These are phyloP conservation scores for Caenorhabditis remanei DNA, from an alignment of 1,140 invertebrate species.

Conservation along the genomic window DNA sequence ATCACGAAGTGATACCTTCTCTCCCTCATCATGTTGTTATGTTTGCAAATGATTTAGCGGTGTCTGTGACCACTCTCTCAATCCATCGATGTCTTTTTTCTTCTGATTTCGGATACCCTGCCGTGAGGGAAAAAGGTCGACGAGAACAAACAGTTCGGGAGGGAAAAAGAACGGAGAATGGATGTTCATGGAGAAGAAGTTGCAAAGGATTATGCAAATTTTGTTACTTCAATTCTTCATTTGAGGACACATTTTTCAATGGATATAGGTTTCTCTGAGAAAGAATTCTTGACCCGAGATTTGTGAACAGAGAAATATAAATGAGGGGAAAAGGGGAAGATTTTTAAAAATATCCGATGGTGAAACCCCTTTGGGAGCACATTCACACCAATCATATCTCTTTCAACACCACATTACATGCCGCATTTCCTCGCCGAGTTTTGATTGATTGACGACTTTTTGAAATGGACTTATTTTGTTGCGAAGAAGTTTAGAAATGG, in stretches of 20 bases:
- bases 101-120: slow-evolving; percentile 43
- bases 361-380: slow-evolving; percentile 7
- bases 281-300: background rate
- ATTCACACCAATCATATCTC: slow-evolving; percentile 53
- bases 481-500: background rate
- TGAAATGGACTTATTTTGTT: slow-evolving; percentile 23
- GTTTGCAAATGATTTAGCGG: slow-evolving; percentile 56
- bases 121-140: slow-evolving; percentile 32
- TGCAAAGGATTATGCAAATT: slow-evolving; percentile 43
- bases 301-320: background rate
- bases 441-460: slow-evolving; percentile 39
- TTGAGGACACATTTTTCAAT: slow-evolving; percentile 28
- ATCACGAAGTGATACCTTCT: slow-evolving; percentile 45
- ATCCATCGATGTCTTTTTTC: background rate
- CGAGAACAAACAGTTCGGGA: slow-evolving; percentile 43
- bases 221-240: background rate
- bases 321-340: background rate
- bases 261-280: background rate
- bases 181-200: background rate
- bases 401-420: slow-evolving; percentile 48
- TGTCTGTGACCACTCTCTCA: slow-evolving; percentile 20
- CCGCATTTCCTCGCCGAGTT: slow-evolving; percentile 48
- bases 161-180: background rate
- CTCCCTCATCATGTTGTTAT: slow-evolving; percentile 25
- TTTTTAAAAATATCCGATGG: background rate